Base-by-base conservation (phyloP, 2,113 vertebrate species). In the Lontra canadensis region DNA sequence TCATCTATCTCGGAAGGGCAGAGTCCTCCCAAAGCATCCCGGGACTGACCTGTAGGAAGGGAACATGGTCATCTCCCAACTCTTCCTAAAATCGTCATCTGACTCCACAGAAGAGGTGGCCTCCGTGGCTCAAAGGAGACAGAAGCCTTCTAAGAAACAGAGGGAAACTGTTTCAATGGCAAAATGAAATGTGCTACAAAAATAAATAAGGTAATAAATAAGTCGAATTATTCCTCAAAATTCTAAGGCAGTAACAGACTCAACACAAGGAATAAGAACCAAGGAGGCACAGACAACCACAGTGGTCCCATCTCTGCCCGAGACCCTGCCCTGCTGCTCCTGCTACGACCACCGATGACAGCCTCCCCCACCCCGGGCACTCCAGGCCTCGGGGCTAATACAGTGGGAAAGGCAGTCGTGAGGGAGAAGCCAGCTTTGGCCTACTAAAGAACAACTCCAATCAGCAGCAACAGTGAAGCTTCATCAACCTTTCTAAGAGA, bases 161-260 rank as follows among this genome's bases (percentile, higher is more conserved):
- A 89, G 9, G 55, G 79, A 67, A 97, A 96, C n/a, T 71, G 65
- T 94, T 92, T 96, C 88, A 74, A 88, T 94, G 85, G 89, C 55
- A 93, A 96, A 96, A 85, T 87, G 91, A 98, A 98, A 97, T 94
- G 95, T 97, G 86, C 93, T 65, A 23, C 78, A 97, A 96, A 87
- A 96, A 98, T 96, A 97, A 98, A 97, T 98, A 97, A 67, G 52
- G 89, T 95, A 97, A 98, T 98, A 98, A 98, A 98, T 98, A 97
- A 98, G 94, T 86, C 61, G 34, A 78, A 82, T 88, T 65, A 82
- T 85, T 91, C 42, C 29, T 94, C 55, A 82, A 42, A 86, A 93
- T 65, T 67, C 67, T 85, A 92, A 96, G 80, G 92, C 88, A 95
- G 78, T 87, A 94, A 94, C 61, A 96, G 81, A 97, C 63, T 29